A percentile compares a stretch with the other conserved stretches of the same genome.
Evolutionary conservation across 1,140 invertebrate genomes (phyloP).

Genomic region (Ditylenchus dipsaci): DNA sequence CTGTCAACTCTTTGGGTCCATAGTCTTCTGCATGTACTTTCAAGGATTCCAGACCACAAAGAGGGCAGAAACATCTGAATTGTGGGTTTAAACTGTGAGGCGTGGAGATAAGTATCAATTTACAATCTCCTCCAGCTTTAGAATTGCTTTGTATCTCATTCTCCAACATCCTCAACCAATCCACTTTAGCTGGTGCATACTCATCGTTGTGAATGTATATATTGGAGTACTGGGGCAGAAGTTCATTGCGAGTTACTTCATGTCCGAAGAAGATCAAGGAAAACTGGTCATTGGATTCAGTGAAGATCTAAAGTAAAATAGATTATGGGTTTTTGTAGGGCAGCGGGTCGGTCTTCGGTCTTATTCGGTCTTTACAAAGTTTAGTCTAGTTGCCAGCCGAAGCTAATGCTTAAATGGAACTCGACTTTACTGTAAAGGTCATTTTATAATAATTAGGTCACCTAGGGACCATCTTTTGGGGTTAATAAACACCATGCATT

Average conservation of each 20-base stretch:
- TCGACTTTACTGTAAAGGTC: too few relatives aligned
- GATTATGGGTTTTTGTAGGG: not conserved
- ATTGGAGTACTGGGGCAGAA: conserved; percentile 16
- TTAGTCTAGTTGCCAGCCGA: too few relatives aligned
- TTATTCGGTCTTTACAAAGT: too few relatives aligned
- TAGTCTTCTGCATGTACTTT: conserved; percentile 23
- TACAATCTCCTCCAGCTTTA: conserved; percentile 27
- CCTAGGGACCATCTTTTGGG: too few relatives aligned
- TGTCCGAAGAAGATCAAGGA: conserved; percentile 32
- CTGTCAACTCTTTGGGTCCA: conserved; percentile 3
- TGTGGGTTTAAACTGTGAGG: conserved; percentile 2
- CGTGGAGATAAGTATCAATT: conserved; percentile 7
- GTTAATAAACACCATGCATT: too few relatives aligned
- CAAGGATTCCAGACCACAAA: conserved; percentile 27
- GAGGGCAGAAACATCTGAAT: conserved; percentile 24
- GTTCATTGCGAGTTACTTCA: conserved; percentile 17
- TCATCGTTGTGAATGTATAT: conserved; percentile 34
- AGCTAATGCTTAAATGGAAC: too few relatives aligned
- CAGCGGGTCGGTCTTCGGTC: not conserved
- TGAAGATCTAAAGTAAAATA: conserved; percentile 20
- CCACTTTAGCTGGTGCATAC: conserved; percentile 18
- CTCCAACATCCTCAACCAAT: conserved; percentile 27
- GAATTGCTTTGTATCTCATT: conserved; percentile 25
- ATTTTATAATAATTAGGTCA: too few relatives aligned
- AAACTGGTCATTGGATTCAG: conserved; percentile 27